These are phyloP conservation scores for Cotesia typhae DNA, from an alignment of 1,140 invertebrate genomes.

Conservation along the genomic window DNA sequence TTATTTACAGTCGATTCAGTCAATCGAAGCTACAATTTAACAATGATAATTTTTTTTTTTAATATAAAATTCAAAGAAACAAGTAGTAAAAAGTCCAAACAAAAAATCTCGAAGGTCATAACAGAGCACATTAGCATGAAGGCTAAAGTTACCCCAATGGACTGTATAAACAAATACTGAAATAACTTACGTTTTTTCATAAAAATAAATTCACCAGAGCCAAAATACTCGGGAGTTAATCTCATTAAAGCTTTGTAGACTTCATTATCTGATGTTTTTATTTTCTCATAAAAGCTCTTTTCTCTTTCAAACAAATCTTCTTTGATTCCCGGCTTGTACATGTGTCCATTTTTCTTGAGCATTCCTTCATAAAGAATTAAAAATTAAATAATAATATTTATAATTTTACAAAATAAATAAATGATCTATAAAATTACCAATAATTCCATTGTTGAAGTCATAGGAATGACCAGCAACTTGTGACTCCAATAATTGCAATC, in stretches of 20 bases:
- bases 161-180: constrained; percentile 34
- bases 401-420: background rate
- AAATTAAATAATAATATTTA: constrained; percentile 5
- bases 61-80: too few species aligned
- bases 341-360: constrained; percentile 71
- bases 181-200: constrained; percentile 63
- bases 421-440: constrained; percentile 5
- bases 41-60: too few species aligned
- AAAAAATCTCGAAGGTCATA: too few species aligned
- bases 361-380: constrained; percentile 67
- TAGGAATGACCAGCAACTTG: background rate
- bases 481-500: background rate
- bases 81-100: too few species aligned
- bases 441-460: background rate
- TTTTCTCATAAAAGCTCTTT: constrained; percentile 75
- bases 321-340: constrained; percentile 79
- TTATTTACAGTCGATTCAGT: constrained; percentile 19
- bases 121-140: too few species aligned
- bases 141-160: too few species aligned
- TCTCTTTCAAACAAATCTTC: constrained; percentile 74
- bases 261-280: constrained; percentile 65
- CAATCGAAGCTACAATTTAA: too few species aligned
- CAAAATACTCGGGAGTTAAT: constrained; percentile 73
- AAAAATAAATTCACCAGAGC: constrained; percentile 69
- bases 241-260: constrained; percentile 68